These are phyloP conservation scores for Theonella swinhoei DNA, from an alignment of 37 sponge, comb jelly and placozoan species.

Conservation along the genomic window DNA sequence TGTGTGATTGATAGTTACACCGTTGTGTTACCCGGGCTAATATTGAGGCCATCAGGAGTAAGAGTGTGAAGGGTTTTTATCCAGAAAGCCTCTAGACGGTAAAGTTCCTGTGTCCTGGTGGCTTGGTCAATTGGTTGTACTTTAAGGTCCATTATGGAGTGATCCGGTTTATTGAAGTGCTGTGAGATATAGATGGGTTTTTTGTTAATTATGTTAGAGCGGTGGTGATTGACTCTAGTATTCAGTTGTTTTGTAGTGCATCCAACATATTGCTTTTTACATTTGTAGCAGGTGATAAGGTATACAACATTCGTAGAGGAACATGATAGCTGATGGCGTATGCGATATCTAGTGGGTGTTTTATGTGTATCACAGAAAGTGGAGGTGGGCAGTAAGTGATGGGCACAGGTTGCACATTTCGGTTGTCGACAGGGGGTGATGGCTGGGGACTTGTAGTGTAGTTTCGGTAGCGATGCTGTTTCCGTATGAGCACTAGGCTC, in stretches of 20 bases:
- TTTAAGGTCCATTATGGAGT: too few relatives aligned
- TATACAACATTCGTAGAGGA: not conserved
- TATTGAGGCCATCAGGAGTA: too few relatives aligned
- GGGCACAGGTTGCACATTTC: conserved; percentile 1
- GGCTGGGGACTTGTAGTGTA: not conserved
- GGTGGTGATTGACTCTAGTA: not conserved
- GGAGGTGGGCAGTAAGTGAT: not conserved
- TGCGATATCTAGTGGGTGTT: not conserved
- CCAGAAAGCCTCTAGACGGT: too few relatives aligned
- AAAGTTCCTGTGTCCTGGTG: too few relatives aligned
- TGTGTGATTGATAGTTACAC: too few relatives aligned
- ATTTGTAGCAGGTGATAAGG: conserved; percentile 13
- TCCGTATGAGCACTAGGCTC: not conserved
- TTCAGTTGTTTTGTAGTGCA: not conserved
- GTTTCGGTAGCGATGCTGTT: not conserved
- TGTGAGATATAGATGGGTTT: not conserved
- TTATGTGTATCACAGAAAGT: not conserved
- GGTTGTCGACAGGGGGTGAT: conserved; percentile 7
- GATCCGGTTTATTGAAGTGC: too few relatives aligned
- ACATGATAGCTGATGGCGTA: not conserved
- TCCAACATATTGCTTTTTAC: conserved; percentile 26
- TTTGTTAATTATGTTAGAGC: not conserved
- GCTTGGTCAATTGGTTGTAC: too few relatives aligned
- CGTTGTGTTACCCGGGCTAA: too few relatives aligned
- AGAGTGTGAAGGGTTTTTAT: too few relatives aligned